A percentile compares a stretch with the other conserved stretches of the same genome.
phyloP scores from a whole-genome alignment of 2,113 vertebrate species.

The Colaptes auratus region DNA sequence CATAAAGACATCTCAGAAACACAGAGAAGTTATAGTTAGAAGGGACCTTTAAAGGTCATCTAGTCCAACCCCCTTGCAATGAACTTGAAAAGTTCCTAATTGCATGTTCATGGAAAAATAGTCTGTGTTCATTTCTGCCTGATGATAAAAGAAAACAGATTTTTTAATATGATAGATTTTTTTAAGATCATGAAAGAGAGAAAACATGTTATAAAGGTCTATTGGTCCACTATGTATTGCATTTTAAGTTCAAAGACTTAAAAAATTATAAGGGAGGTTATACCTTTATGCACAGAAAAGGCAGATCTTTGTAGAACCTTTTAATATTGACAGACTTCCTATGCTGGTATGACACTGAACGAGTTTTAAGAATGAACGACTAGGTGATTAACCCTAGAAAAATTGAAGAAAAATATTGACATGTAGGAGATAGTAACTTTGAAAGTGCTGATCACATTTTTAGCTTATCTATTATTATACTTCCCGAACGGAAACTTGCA shows the following conservation, averaged over 20 bases:
- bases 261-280: conserved; percentile 26
- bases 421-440: background rate
- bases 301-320: conserved; percentile 45
- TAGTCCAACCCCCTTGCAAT: background rate
- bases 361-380: background rate
- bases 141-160: background rate
- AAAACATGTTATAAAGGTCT: background rate
- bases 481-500: background rate
- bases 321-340: background rate
- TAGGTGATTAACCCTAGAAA: background rate
- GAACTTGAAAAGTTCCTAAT: background rate
- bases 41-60: background rate
- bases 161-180: background rate
- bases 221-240: background rate
- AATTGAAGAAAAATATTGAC: background rate
- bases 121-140: background rate
- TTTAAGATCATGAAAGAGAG: background rate
- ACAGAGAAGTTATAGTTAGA: background rate
- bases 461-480: background rate
- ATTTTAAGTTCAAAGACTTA: conserved; percentile 25
- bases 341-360: conserved; percentile 3
- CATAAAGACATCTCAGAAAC: background rate
- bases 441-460: conserved; percentile 14
- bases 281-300: background rate
- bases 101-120: background rate